phyloP scores from a whole-genome alignment of 2,888 invertebrate species.

The Glaucopsyche alexis region DNA sequence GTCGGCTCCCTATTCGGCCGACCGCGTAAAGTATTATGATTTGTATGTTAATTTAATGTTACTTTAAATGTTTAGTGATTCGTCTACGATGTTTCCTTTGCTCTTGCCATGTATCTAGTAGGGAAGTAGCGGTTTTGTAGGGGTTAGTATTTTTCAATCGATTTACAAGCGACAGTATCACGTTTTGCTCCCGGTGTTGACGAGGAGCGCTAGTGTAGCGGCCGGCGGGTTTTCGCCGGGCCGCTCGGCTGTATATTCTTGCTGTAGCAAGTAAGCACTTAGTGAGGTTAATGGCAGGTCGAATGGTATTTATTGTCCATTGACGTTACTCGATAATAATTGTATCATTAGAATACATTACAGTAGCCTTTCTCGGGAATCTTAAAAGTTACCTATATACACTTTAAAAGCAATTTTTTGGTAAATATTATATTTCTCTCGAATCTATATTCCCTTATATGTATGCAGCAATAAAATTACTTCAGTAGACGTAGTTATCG shows the following conservation, averaged over 20 bases:
- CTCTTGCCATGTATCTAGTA: conserved; percentile 78
- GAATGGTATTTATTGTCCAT: conserved; percentile 79
- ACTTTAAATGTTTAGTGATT: conserved; percentile 62
- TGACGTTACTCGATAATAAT: conserved; percentile 79
- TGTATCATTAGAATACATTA: conserved; percentile 80
- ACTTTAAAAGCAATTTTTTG: conserved; percentile 74
- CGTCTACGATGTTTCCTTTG: conserved; percentile 69
- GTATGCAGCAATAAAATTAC: conserved; percentile 79
- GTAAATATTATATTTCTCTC: conserved; percentile 76
- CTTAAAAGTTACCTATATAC: conserved; percentile 80
- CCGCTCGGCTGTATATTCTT: conserved; percentile 71
- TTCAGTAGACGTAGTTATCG: conserved; percentile 74
- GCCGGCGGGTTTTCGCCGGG: conserved; percentile 61
- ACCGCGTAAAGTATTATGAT: conserved; percentile 58
- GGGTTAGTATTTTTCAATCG: conserved; percentile 73
- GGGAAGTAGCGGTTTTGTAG: conserved; percentile 74
- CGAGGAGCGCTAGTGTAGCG: conserved; percentile 67
- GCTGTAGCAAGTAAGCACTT: conserved; percentile 74
- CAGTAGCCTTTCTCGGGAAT: conserved; percentile 79
- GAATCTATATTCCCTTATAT: conserved; percentile 79
- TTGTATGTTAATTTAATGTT: conserved; percentile 49
- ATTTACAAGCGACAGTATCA: conserved; percentile 74
- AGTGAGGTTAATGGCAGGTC: conserved; percentile 74
- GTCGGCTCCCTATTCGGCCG: conserved; percentile 46
- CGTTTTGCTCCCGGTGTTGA: conserved; percentile 46